Conservation (phyloP, 2,797 vertebrate species). For the Acomys russatus region DNA sequence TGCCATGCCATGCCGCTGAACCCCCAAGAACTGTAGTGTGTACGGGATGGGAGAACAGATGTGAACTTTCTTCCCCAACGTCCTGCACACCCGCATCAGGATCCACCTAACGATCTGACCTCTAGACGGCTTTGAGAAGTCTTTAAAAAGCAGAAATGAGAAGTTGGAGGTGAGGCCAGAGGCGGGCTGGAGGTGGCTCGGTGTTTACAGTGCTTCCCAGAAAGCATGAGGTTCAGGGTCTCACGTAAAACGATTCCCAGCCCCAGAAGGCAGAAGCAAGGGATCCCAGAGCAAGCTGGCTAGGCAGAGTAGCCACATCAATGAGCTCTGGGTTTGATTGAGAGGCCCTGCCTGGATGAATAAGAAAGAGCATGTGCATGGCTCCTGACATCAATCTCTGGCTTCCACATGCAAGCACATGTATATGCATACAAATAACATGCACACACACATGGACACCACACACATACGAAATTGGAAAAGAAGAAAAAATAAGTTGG, state of each 20-base stretch:
- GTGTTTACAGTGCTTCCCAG: neutral
- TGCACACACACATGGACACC: neutral
- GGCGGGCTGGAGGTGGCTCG: neutral
- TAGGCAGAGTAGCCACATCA: neutral
- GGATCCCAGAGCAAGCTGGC: neutral
- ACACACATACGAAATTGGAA: neutral
- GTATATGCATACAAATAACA: neutral
- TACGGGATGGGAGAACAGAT: neutral
- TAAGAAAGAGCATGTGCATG: neutral
- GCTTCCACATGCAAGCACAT: neutral
- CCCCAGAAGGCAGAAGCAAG: neutral
- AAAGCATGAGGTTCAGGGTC: neutral
- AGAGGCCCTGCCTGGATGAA: neutral
- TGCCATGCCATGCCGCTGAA: neutral
- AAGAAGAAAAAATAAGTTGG: neutral
- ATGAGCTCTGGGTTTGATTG: neutral
- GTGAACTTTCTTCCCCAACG: neutral
- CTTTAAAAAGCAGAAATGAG: slow-evolving; percentile 18
- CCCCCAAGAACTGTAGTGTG: neutral
- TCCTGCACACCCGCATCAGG: neutral
- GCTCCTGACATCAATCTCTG: neutral
- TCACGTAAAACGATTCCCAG: neutral
- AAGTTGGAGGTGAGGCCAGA: too few relatives aligned
- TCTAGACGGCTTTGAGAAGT: slow-evolving; percentile 31
- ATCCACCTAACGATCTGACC: neutral